Base-by-base conservation (phyloP, 2,797 vertebrate species). In the Tenualosa thibaudeaui region DNA sequence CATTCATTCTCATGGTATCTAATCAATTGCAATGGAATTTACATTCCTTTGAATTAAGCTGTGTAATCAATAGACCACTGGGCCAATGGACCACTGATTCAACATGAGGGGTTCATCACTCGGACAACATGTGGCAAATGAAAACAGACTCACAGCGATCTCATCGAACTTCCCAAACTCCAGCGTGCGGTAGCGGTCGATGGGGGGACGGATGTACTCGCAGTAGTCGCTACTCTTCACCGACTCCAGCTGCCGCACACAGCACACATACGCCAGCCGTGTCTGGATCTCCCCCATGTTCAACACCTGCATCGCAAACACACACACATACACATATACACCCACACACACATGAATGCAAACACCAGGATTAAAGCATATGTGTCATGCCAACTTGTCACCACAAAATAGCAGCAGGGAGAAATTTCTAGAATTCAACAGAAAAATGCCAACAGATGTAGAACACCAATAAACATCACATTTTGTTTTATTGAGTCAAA, bases 281-380 rank as follows among this genome's bases (percentile, higher is more conserved):
- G 97, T 97, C 94, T 99, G 98, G 89, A 99, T 99, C 96, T 99
- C 98, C 0, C 97, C 97, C 97, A 99, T 98, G 92, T 98, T 97
- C 90, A 98, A 89, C 92, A 99, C 98, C 98, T 99, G 83, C 65
- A 24, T 19, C 49, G 37, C 81, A 82, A 2, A n/a, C 53, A 65
- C 9, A 43, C 46, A 84, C 49, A 6, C 40, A 82, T 43, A 68
- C 15, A 75, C 24, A 43, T 1, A 22, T 22, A 49, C 81, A 83
- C 49, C 58, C 12, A 86, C 31, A 84, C 26, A 50, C 46, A 85
- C 22, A 37, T 0, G 26, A 31, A 37, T 15, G 9, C 12, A 10
- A 37, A 68, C 26, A 37, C 26, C 65, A 31, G 24, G 9, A 31
- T 68, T 68, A 5, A 3, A 37, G 65, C 2, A 68, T 26, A 15